Evolutionary conservation across 2,888 invertebrate species (phyloP).

Genomic region (Pegoplata infirma): DNA sequence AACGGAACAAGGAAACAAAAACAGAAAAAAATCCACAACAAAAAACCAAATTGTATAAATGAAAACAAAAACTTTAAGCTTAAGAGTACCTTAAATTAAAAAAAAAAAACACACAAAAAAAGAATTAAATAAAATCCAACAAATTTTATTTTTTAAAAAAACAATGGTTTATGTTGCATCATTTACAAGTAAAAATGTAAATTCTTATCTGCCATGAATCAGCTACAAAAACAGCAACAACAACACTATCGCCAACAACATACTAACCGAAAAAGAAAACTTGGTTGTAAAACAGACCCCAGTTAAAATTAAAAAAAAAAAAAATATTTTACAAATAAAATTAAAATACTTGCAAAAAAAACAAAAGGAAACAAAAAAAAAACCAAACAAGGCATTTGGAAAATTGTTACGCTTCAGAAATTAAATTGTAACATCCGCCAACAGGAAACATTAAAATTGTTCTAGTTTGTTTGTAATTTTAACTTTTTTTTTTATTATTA

Average conservation of each 20-base stretch:
- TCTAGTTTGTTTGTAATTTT: slow-evolving; percentile 54
- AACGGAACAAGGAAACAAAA: slow-evolving; percentile 39
- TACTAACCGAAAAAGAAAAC: slow-evolving; percentile 29
- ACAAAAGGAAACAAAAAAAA: neutral
- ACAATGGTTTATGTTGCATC: slow-evolving; percentile 69
- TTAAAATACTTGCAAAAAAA: slow-evolving; percentile 27
- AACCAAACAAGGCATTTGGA: slow-evolving; percentile 46
- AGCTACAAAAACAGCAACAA: slow-evolving; percentile 40
- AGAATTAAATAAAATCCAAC: slow-evolving; percentile 3
- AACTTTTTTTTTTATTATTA: slow-evolving; percentile 14
- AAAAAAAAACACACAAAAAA: neutral
- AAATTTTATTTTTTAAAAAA: slow-evolving; percentile 33
- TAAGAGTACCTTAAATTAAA: slow-evolving; percentile 43
- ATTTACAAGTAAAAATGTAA: slow-evolving; percentile 66
- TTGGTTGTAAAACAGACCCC: slow-evolving; percentile 26
- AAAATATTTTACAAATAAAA: slow-evolving; percentile 2
- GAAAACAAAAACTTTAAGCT: slow-evolving; percentile 35
- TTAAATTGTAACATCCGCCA: slow-evolving; percentile 71
- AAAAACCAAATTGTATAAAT: slow-evolving; percentile 23
- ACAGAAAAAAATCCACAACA: too few relatives aligned
- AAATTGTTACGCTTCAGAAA: slow-evolving; percentile 66
- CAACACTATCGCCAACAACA: slow-evolving; percentile 36
- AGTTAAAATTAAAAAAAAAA: slow-evolving; percentile 20
- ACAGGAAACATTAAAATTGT: slow-evolving; percentile 65
- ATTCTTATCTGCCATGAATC: slow-evolving; percentile 59